These are phyloP conservation scores for Tarsius wallacei DNA, from an alignment of 2,797 vertebrate genomes.

Conservation along the genomic window DNA sequence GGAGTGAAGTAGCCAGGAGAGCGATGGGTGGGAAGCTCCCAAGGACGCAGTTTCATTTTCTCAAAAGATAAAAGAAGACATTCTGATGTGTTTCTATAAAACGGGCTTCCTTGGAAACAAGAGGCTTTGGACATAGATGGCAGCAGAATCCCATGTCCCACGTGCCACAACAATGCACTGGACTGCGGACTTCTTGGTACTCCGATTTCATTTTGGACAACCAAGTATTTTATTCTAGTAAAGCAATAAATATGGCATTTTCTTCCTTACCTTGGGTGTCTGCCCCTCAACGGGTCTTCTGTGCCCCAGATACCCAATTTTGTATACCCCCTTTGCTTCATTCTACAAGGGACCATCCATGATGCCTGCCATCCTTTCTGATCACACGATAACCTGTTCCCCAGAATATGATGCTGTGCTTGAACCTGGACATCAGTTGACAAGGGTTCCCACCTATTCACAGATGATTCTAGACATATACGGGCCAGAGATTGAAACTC, in stretches of 20 bases:
- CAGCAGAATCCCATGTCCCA: background rate
- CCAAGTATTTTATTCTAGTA: background rate
- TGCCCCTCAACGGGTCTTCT: background rate
- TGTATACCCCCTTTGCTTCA: background rate
- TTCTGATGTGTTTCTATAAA: slow-evolving; percentile 90
- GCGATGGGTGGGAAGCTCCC: slow-evolving; percentile 93
- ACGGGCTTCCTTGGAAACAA: slow-evolving; percentile 89
- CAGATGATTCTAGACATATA: background rate
- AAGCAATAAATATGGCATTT: slow-evolving; percentile 33
- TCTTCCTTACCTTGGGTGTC: slow-evolving; percentile 8
- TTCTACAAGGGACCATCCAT: background rate
- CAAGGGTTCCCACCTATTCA: background rate
- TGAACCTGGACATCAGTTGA: background rate
- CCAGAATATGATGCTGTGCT: background rate
- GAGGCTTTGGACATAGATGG: slow-evolving; percentile 83
- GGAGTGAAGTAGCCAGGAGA: slow-evolving; percentile 92
- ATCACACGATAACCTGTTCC: background rate
- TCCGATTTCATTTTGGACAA: slow-evolving; percentile 8
- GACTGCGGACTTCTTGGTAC: background rate
- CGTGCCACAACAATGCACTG: background rate
- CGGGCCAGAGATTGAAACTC: background rate
- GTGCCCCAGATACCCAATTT: background rate
- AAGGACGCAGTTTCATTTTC: slow-evolving; percentile 92
- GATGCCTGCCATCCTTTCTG: background rate
- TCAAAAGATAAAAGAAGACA: slow-evolving; percentile 92